Evolutionary conservation across 2,888 invertebrate genomes (phyloP).

Genomic region (Drosophila eohydei): DNA sequence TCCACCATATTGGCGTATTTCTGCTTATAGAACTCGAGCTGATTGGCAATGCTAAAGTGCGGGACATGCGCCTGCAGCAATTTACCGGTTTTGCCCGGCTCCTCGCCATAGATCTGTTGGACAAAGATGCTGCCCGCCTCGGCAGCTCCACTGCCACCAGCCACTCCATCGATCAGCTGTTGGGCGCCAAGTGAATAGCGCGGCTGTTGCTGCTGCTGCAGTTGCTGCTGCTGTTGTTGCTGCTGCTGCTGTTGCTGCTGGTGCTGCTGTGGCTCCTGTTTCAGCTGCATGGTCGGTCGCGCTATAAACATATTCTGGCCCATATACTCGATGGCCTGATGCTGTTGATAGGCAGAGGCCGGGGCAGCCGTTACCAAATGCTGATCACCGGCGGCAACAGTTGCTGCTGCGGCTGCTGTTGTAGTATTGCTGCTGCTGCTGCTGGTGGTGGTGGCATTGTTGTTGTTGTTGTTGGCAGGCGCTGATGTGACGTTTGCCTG

Average conservation of each 20-base stretch:
- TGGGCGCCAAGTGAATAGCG: slow-evolving; percentile 66
- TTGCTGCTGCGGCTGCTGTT: slow-evolving; percentile 52
- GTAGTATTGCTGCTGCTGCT: slow-evolving; percentile 47
- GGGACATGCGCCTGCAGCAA: slow-evolving; percentile 82
- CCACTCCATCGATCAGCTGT: slow-evolving; percentile 60
- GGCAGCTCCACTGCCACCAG: slow-evolving; percentile 55
- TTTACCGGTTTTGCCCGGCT: slow-evolving; percentile 72
- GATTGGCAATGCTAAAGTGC: slow-evolving; percentile 83
- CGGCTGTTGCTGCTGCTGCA: slow-evolving; percentile 62
- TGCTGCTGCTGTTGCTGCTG: slow-evolving; percentile 56
- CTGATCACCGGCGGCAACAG: slow-evolving; percentile 42
- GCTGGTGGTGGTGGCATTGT: slow-evolving; percentile 22
- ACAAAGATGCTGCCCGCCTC: slow-evolving; percentile 83
- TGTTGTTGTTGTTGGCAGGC: slow-evolving; percentile 55
- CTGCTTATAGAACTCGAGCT: slow-evolving; percentile 84
- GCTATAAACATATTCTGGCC: slow-evolving; percentile 84
- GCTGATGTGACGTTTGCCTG: slow-evolving; percentile 73
- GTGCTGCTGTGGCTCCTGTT: slow-evolving; percentile 65
- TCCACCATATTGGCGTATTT: slow-evolving; percentile 84
- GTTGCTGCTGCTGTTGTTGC: slow-evolving; percentile 52
- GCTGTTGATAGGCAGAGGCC: slow-evolving; percentile 72
- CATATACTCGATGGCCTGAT: slow-evolving; percentile 82
- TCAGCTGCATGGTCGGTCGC: slow-evolving; percentile 75
- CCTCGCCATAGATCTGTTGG: slow-evolving; percentile 82
- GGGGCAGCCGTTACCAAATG: slow-evolving; percentile 62